Evolutionary conservation across 2,888 invertebrate genomes (phyloP).

Genomic region (Asteroscopus sphinx): DNA sequence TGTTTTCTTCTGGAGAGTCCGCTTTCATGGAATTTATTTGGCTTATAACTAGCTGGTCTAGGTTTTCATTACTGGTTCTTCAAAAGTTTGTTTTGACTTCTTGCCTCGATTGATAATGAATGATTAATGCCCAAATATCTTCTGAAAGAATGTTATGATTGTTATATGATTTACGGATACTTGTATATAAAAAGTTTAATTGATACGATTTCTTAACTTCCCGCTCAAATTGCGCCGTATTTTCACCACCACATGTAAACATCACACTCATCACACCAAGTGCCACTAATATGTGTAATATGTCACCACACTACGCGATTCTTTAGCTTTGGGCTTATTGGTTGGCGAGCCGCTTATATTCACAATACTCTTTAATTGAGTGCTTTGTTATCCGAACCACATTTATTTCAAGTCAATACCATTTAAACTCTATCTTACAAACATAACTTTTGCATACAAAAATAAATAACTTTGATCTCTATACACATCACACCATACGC

Average conservation of each 20-base stretch:
- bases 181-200: neutral
- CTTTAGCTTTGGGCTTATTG: conserved; percentile 57
- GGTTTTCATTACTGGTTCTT: no score
- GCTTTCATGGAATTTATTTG: no score
- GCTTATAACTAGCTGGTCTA: no score
- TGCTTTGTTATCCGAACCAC: conserved; percentile 38
- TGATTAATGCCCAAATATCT: no score
- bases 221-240: conserved; percentile 9
- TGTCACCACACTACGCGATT: conserved; percentile 15
- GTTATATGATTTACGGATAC: no score
- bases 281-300: conserved; percentile 4
- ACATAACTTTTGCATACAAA: no score
- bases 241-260: conserved; percentile 22
- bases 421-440: neutral
- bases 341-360: conserved; percentile 55
- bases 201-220: conserved; percentile 2
- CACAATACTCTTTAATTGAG: conserved; percentile 41
- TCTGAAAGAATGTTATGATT: no score
- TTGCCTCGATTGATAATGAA: no score
- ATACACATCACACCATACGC: neutral
- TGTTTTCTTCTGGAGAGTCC: no score
- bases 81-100: no score
- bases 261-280: conserved; percentile 19
- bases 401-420: neutral
- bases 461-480: no score